A percentile compares a stretch with the other conserved stretches of the same genome.
Conservation (phyloP, 2,797 vertebrate genomes). For the Sorex maritimensis region DNA sequence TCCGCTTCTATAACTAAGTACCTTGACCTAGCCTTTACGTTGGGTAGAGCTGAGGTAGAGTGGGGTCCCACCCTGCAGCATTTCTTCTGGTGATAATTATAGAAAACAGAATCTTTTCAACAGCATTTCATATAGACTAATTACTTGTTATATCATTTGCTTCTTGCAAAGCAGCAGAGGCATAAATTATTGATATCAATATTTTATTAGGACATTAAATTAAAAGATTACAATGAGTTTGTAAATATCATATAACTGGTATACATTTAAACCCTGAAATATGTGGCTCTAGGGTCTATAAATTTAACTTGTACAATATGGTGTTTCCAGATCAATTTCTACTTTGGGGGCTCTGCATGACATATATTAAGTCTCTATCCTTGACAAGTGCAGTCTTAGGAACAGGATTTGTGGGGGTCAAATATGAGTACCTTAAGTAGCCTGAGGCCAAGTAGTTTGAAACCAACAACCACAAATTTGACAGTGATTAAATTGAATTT, state of each 20-base stretch:
- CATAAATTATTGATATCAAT: neutral
- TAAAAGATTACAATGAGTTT: constrained; percentile 11
- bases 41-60: too few species aligned
- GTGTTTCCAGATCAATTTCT: constrained; percentile 2
- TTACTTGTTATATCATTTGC: neutral
- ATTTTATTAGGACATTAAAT: constrained; percentile 41
- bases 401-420: neutral
- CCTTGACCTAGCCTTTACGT: too few species aligned
- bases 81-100: too few species aligned
- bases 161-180: neutral
- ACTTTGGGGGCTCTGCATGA: neutral
- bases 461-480: neutral
- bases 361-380: neutral
- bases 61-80: too few species aligned
- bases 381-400: neutral
- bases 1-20: too few species aligned
- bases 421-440: neutral
- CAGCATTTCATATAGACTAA: neutral
- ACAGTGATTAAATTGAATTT: neutral
- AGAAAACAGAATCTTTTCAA: too few species aligned
- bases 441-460: neutral
- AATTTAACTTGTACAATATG: neutral
- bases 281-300: neutral
- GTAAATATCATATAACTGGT: neutral
- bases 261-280: neutral